Base-by-base conservation (phyloP, 1,140 invertebrate species). In the Lysiphlebus fabarum region DNA sequence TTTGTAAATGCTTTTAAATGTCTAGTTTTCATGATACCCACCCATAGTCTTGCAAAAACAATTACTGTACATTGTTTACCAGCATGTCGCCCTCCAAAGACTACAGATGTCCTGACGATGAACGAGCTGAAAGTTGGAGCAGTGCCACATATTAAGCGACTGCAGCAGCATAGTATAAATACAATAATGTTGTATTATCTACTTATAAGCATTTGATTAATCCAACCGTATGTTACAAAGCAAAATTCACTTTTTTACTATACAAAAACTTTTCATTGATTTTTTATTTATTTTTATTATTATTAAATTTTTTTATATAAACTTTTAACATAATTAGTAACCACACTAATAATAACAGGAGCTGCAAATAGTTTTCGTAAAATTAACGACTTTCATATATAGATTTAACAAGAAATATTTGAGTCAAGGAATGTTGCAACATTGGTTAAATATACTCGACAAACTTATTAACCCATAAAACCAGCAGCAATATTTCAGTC, bases 391-490 rank as follows among this genome's bases (percentile, higher is more conserved):
- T 26, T 26, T 4, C 17, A 26, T 26, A 26, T 26, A 26, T 26
- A 4, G 17, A 26, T 26, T 1, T 26, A 26, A 26, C 47, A 26
- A 49, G 61, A 57, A 69, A 71, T 70, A 70, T 62, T 73, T 70
- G 67, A 63, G 61, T 36, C 14, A 49, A 65, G 65, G 69, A 73
- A 72, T 72, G 71, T 68, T 65, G 59, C 47, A 59, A 56, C 40
- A 41, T 59, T 55, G 64, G 64, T 69, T 71, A 70, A 43, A 26
- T 26, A 1, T 59, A 69, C 71, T 67, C 70, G 66, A 73, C 71
- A 74, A 74, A 74, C 73, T 72, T 70, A 64, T 44, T 45, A 42
- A 55, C 58, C 56, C 50, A 44, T 45, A 45, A 11, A 45, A 45
- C 43, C 40, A 14, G 57, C 17, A 2, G 17, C 17, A 26, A 26